Evolutionary conservation across 2,888 invertebrate species (phyloP).

Genomic region (Stenotaenia linearis): DNA sequence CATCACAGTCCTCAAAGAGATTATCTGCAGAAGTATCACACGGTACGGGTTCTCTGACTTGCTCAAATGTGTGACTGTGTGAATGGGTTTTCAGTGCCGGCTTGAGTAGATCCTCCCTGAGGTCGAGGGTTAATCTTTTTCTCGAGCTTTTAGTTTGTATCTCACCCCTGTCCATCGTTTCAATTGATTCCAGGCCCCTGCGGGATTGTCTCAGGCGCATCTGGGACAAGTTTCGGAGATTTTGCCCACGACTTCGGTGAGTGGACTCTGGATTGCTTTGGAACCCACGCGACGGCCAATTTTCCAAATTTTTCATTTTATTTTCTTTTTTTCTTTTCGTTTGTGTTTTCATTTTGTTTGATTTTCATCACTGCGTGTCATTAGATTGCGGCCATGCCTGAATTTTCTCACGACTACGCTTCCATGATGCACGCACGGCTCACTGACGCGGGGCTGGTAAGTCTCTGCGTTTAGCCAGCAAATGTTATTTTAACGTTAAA

Average conservation of each 20-base stretch:
- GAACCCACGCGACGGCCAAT: not conserved
- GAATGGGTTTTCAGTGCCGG: too few species aligned
- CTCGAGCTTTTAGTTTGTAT: not conserved
- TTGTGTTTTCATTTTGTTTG: not conserved
- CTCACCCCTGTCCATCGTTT: slow-evolving; percentile 28
- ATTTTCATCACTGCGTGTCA: not conserved
- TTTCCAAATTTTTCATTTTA: too few species aligned
- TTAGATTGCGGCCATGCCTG: slow-evolving; percentile 31
- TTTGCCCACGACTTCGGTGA: slow-evolving; percentile 37
- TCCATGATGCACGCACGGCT: slow-evolving; percentile 31
- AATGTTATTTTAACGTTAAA: too few species aligned
- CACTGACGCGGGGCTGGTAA: slow-evolving; percentile 31
- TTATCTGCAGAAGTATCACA: slow-evolving; percentile 90
- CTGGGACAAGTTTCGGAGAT: slow-evolving; percentile 59
- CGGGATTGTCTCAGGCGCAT: slow-evolving; percentile 84
- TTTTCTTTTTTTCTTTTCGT: not conserved
- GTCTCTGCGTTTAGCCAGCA: slow-evolving; percentile 7
- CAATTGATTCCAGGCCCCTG: slow-evolving; percentile 65
- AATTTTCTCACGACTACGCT: slow-evolving; percentile 32
- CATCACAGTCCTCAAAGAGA: slow-evolving; percentile 74
- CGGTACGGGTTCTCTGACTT: slow-evolving; percentile 59
- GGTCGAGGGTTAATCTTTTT: too few species aligned
- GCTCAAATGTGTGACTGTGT: not conserved
- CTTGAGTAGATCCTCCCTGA: not conserved
- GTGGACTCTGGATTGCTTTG: not conserved